Percentiles rank a stretch among this genome's conserved stretches.
These are phyloP conservation scores for Augochlorella aurata DNA, from an alignment of 2,888 invertebrate genomes.

Conservation along the genomic window DNA sequence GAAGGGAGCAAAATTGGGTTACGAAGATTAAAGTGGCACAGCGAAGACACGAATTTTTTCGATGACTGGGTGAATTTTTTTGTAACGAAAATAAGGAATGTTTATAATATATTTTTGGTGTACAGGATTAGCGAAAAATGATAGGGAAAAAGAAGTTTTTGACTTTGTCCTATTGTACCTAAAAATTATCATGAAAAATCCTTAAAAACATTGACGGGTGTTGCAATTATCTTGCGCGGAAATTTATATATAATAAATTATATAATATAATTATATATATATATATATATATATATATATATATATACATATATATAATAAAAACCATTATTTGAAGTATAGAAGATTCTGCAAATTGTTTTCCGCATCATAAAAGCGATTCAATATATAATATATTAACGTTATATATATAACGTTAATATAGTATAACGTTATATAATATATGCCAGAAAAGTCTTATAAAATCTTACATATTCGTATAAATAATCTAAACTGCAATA, in stretches of 20 bases:
- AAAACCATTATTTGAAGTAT: neutral
- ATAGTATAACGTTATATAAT: too few relatives aligned
- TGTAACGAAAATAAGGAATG: neutral
- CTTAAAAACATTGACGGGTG: neutral
- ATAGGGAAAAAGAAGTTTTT: neutral
- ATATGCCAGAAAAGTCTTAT: too few relatives aligned
- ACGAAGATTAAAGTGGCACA: conserved; percentile 3
- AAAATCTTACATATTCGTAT: too few relatives aligned
- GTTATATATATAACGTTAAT: too few relatives aligned
- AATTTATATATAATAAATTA: too few relatives aligned
- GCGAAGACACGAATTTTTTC: neutral
- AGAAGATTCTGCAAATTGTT: neutral
- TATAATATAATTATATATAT: too few relatives aligned
- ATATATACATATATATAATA: too few relatives aligned
- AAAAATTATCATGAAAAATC: neutral
- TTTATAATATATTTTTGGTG: neutral
- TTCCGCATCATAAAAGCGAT: neutral
- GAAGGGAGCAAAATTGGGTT: neutral
- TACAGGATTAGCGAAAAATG: neutral
- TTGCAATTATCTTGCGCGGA: conserved; percentile 16
- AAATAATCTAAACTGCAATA: too few relatives aligned
- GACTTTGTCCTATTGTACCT: neutral
- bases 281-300: too few relatives aligned
- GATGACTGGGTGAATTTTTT: neutral
- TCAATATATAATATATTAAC: neutral